Conservation (phyloP, 2,888 invertebrate species). For the Drosophila pseudotakahashii region DNA sequence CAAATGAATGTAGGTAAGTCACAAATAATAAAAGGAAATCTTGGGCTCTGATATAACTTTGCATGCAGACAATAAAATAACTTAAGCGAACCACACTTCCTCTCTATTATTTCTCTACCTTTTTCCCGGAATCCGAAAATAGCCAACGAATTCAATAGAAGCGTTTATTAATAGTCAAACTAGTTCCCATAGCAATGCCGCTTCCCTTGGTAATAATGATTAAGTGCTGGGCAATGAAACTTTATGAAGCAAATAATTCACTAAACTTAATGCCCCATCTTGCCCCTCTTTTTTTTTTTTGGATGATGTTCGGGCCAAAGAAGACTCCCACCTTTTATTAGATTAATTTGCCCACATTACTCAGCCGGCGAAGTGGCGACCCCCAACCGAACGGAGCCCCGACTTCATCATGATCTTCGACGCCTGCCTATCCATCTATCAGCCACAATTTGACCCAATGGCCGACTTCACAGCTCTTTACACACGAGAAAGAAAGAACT, state of each 20-base stretch:
- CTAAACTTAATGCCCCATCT: slow-evolving; percentile 37
- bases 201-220: slow-evolving; percentile 43
- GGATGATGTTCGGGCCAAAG: slow-evolving; percentile 8
- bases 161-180: slow-evolving; percentile 43
- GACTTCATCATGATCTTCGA: slow-evolving; percentile 53
- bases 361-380: slow-evolving; percentile 59
- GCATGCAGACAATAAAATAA: slow-evolving; percentile 9
- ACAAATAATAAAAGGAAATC: background rate
- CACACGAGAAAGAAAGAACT: slow-evolving; percentile 50
- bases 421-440: slow-evolving; percentile 71
- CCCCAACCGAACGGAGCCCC: slow-evolving; percentile 52
- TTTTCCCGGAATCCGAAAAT: slow-evolving; percentile 27
- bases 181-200: slow-evolving; percentile 34
- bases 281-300: slow-evolving; percentile 5
- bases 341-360: slow-evolving; percentile 75
- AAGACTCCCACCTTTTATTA: slow-evolving; percentile 73
- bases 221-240: slow-evolving; percentile 48
- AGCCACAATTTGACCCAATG: slow-evolving; percentile 74
- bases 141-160: slow-evolving; percentile 32
- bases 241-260: slow-evolving; percentile 64
- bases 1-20: background rate
- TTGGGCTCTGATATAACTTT: background rate
- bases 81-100: slow-evolving; percentile 17
- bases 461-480: slow-evolving; percentile 78
- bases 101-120: background rate